Base-by-base conservation (phyloP, 2,888 invertebrate species). In the Dascillus cervinus region DNA sequence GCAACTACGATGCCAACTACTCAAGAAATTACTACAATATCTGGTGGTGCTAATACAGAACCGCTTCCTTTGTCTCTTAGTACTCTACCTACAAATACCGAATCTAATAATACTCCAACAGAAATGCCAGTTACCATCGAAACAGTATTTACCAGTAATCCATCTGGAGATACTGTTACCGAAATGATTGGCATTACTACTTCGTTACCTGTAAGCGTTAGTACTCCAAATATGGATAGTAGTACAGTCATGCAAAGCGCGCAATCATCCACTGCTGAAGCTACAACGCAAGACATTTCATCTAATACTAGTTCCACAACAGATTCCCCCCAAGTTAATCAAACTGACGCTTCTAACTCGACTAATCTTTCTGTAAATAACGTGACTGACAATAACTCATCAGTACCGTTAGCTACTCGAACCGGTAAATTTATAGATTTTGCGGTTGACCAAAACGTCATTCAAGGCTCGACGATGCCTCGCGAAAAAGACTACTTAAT, bases 401-500 rank as follows among this genome's bases (percentile, higher is more conserved):
- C 17, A 6, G 8, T 8, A 6, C 17, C 17, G 4, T 17, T 17
- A 17, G 5, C 17, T 17, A 6, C 17, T 4, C 53, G 58, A 20
- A 42, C 50, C 10, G 59, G 56, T 31, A 57, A 50, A 42, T 41
- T 58, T 11, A 39, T 60, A 26, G 41, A 41, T 15, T 32, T 52
- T 9, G 41, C 46, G 31, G 44, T 44, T 11, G 34, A 39, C 12
- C 34, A 35, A 22, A 39, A 41, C 22, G 35, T 38, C 21, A 30
- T 36, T 23, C 22, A 34, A 11, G 17, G 33, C n/a, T 5, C 22
- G 13, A 12, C 29, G 20, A 36, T 11, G 10, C 43, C 55, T 15
- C 77, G 78, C 30, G 71, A 75, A 55, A 72, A 74, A 63, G 81
- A 82, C 67, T 83, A 78, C 56, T 73, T 77, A 43, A 75, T 83